phyloP scores from a whole-genome alignment of 2,113 vertebrate species.

The Abramis brama region DNA sequence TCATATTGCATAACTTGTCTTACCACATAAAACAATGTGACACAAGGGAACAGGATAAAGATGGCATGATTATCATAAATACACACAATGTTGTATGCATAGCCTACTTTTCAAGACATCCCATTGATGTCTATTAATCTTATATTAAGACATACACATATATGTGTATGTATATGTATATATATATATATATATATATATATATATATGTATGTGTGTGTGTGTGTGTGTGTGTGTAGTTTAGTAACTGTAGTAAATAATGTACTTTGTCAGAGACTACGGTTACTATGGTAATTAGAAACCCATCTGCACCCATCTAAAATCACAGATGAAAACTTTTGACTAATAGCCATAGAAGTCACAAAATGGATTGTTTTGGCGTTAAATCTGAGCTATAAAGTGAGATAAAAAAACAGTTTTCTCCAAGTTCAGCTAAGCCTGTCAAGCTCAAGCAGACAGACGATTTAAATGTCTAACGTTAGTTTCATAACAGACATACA shows the following conservation, averaged over 20 bases:
- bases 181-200: neutral
- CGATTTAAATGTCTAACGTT: constrained; percentile 14
- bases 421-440: neutral
- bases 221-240: no score
- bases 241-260: neutral
- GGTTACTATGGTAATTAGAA: neutral
- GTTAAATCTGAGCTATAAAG: neutral
- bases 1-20: neutral
- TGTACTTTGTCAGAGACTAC: neutral
- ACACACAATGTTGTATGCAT: neutral
- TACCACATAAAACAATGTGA: neutral
- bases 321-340: neutral
- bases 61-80: constrained; percentile 7
- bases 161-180: neutral
- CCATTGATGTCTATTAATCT: neutral
- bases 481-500: constrained; percentile 29
- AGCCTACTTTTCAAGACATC: neutral
- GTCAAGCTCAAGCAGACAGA: neutral
- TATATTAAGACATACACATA: neutral
- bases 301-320: neutral
- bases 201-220: no score
- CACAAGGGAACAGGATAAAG: neutral
- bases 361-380: neutral
- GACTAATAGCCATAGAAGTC: neutral
- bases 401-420: neutral